Conservation (phyloP, 2,797 vertebrate genomes). For the Otus scops region DNA sequence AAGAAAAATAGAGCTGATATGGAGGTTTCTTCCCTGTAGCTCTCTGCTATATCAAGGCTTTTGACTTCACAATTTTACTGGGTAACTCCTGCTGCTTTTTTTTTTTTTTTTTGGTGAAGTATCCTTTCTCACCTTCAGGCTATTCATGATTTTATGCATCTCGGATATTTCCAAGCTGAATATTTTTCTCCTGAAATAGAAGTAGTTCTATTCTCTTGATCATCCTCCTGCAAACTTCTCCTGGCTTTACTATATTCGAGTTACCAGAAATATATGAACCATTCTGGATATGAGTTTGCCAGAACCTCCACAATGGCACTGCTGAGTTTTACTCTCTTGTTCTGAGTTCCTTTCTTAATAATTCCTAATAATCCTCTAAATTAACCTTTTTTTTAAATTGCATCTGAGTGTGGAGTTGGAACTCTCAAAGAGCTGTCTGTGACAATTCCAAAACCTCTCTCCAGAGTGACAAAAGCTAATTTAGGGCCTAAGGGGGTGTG, state of each 20-base stretch:
- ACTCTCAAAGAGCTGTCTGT: neutral
- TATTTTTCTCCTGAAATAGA: neutral
- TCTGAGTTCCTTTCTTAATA: neutral
- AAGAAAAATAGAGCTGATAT: neutral
- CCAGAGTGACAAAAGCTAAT: neutral
- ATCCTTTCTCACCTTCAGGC: neutral
- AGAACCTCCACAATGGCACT: neutral
- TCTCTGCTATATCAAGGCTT: neutral
- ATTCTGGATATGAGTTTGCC: neutral
- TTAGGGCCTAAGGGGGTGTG: neutral
- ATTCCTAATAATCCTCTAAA: neutral
- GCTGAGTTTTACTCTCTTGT: neutral
- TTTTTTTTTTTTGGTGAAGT: neutral
- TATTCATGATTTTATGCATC: neutral
- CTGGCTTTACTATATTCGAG: neutral
- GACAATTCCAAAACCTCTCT: neutral
- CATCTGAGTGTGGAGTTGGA: neutral
- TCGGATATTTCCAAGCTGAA: neutral
- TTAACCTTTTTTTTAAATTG: neutral
- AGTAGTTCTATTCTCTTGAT: neutral
- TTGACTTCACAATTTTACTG: neutral
- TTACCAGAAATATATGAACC: neutral
- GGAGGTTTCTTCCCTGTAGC: neutral
- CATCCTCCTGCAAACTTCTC: neutral
- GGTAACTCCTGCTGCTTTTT: neutral